Evolutionary conservation across 1,140 invertebrate species (phyloP), one percentile per base, ranked within the genome.

Genomic region (Sarcophaga bullata): DNA sequence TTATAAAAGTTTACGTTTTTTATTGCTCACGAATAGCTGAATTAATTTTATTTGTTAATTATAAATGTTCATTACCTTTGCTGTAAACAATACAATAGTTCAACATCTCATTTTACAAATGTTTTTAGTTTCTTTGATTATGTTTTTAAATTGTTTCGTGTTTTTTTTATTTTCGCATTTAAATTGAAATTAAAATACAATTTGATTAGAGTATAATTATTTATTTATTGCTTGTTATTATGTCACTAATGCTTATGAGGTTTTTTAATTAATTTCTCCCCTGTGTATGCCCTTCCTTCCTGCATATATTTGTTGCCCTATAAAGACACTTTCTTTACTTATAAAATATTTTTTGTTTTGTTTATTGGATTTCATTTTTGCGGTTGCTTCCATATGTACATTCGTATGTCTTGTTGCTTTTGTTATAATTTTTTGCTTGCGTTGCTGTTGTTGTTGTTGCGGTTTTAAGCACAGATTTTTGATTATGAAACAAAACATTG

Each of bases 241-340:
- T 68, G 62, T 68, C 62, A 68, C 62, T 68, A 68, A 68, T 68
- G 17, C 19, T 1, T n/a, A 7, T 68, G 62, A 4, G 62, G n/a
- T 68, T 68, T 68, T 68, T 68, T 68, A 58, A 58, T 58, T 58
- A 58, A 58, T 58, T 58, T n/a, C 54, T 37, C 25, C 25, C 1
- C 25, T 37, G 25, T 15, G 1, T 68, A 9, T 68, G n/a, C 19
- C 19, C 54, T n/a, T 68, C n/a, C 6, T 68, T n/a, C n/a, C n/a
- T n/a, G n/a, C n/a, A n/a, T n/a, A n/a, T n/a, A n/a, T n/a, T n/a
- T n/a, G n/a, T n/a, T 68, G n/a, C 17, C 62, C 62, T 68, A 19
- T 52, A 52, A 10, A 52, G 6, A 68, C 6, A 68, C 62, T 68
- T 68, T 68, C 62, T 68, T 68, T 68, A n/a, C 19, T 68, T 6